Evolutionary conservation across 2,888 invertebrate genomes (phyloP).

Genomic region (Falcaria lacertinaria): DNA sequence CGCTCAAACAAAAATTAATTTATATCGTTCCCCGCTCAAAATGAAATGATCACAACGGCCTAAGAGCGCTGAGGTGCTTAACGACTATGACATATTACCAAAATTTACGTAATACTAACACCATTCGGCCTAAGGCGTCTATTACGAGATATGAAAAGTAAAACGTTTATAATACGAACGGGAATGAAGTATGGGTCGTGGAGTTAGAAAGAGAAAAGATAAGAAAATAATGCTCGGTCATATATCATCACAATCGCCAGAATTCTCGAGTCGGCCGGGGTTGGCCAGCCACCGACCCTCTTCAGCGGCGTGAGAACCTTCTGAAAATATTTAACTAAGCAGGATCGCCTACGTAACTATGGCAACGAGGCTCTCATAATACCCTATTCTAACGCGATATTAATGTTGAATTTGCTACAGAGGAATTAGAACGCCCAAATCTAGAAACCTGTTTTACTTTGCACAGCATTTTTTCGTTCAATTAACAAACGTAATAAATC

Average conservation of each 20-base stretch:
- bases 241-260: slow-evolving; percentile 78
- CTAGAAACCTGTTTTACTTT: neutral
- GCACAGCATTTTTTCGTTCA: neutral
- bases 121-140: slow-evolving; percentile 56
- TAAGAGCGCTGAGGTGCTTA: slow-evolving; percentile 32
- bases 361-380: slow-evolving; percentile 31
- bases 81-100: slow-evolving; percentile 58
- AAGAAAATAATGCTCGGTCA: slow-evolving; percentile 77
- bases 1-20: slow-evolving; percentile 58
- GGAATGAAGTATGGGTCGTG: slow-evolving; percentile 73
- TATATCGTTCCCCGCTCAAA: slow-evolving; percentile 43
- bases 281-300: slow-evolving; percentile 66
- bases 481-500: neutral
- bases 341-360: slow-evolving; percentile 30
- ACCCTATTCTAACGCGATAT: slow-evolving; percentile 29
- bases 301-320: slow-evolving; percentile 57
- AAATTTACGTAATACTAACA: slow-evolving; percentile 69
- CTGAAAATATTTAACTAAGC: slow-evolving; percentile 68
- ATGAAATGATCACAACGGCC: slow-evolving; percentile 52
- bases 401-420: slow-evolving; percentile 22
- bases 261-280: slow-evolving; percentile 60
- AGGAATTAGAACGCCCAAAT: neutral
- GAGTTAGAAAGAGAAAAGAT: slow-evolving; percentile 77
- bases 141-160: slow-evolving; percentile 71
- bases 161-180: slow-evolving; percentile 71